These are phyloP conservation scores for Parascotia fuliginaria DNA, from an alignment of 2,888 invertebrate species.

Conservation along the genomic window DNA sequence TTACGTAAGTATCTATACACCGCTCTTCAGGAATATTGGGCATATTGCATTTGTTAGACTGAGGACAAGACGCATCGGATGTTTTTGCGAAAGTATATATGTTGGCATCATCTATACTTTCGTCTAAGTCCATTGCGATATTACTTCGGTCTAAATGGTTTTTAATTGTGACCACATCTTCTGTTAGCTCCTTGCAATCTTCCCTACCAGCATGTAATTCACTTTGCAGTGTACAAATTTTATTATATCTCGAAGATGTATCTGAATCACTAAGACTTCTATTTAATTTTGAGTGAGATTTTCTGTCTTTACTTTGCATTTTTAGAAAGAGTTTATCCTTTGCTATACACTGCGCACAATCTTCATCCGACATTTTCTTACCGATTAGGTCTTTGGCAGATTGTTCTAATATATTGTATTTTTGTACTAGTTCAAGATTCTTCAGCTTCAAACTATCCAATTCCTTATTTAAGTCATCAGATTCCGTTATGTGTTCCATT, in stretches of 20 bases:
- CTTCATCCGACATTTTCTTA: constrained; percentile 7
- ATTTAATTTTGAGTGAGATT: constrained; percentile 58
- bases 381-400: constrained; percentile 23
- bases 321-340: constrained; percentile 53
- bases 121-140: constrained; percentile 71
- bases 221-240: constrained; percentile 73
- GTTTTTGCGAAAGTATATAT: constrained; percentile 51
- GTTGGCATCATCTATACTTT: constrained; percentile 61
- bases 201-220: constrained; percentile 73
- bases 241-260: constrained; percentile 68
- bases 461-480: constrained; percentile 75
- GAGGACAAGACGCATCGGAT: constrained; percentile 35
- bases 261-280: constrained; percentile 74
- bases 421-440: constrained; percentile 51
- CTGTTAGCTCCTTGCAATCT: constrained; percentile 74
- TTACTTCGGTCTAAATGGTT: constrained; percentile 70
- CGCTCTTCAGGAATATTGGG: constrained; percentile 59
- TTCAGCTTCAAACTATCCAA: constrained; percentile 53
- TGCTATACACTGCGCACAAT: constrained; percentile 51
- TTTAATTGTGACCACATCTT: constrained; percentile 76
- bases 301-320: constrained; percentile 40
- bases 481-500: constrained; percentile 85
- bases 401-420: constrained; percentile 49
- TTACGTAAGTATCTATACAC: constrained; percentile 51
- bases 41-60: constrained; percentile 49